These are phyloP conservation scores for Tetropium fuscum DNA, from an alignment of 2,888 invertebrate species.

Conservation along the genomic window DNA sequence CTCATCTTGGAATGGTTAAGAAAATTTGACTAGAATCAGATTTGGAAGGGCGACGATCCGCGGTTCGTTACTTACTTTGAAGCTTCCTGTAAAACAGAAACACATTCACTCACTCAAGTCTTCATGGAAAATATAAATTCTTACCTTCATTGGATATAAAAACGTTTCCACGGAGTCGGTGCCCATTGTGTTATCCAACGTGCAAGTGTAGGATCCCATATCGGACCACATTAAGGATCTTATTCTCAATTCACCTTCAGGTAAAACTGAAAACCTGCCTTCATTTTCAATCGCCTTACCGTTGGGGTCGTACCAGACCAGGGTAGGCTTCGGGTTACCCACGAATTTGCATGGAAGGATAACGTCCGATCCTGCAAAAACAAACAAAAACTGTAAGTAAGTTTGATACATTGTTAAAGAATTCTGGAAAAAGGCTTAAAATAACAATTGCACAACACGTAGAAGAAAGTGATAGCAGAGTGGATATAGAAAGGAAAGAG, in stretches of 20 bases:
- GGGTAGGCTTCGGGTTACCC: conserved; percentile 72
- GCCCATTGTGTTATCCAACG: conserved; percentile 75
- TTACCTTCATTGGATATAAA: conserved; percentile 74
- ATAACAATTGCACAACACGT: too few species aligned
- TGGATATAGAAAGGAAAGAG: too few species aligned
- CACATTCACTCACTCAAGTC: neutral
- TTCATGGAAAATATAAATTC: conserved; percentile 3
- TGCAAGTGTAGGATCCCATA: conserved; percentile 87
- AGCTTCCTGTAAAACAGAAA: conserved; percentile 47
- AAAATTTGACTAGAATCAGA: conserved; percentile 55
- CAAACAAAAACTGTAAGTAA: too few species aligned
- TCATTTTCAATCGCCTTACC: conserved; percentile 69
- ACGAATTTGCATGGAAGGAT: conserved; percentile 78
- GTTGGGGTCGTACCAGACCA: conserved; percentile 76
- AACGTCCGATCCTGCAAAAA: conserved; percentile 70
- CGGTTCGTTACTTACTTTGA: conserved; percentile 44
- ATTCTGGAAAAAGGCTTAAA: too few species aligned
- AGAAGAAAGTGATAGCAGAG: too few species aligned
- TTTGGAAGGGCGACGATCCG: conserved; percentile 34
- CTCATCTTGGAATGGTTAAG: conserved; percentile 48
- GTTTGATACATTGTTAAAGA: too few species aligned
- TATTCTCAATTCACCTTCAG: conserved; percentile 83
- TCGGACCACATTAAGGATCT: conserved; percentile 79
- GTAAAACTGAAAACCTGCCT: conserved; percentile 66
- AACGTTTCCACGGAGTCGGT: conserved; percentile 76